These are phyloP conservation scores for Lithophane leautieri DNA, from an alignment of 2,888 invertebrate species.

Conservation along the genomic window DNA sequence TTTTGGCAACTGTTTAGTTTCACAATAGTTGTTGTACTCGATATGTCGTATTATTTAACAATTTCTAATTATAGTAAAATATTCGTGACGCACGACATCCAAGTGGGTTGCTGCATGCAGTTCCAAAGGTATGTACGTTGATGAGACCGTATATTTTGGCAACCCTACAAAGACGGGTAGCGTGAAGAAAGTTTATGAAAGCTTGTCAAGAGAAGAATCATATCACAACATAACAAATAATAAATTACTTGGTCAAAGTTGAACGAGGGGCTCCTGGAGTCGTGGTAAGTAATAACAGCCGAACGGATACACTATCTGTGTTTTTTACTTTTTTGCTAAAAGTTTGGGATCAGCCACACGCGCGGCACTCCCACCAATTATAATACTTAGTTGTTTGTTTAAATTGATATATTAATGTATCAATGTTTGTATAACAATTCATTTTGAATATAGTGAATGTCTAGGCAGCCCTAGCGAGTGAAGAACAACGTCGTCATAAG, in stretches of 20 bases:
- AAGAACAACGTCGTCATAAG: slow-evolving; percentile 59
- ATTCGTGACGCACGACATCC: neutral
- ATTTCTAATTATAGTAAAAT: neutral
- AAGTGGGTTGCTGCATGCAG: neutral
- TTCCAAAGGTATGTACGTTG: neutral
- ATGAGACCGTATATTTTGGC: neutral
- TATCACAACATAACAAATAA: neutral
- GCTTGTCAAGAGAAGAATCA: too few relatives aligned
- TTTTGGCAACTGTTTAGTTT: neutral
- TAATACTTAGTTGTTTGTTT: neutral
- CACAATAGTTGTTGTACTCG: neutral
- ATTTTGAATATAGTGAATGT: neutral
- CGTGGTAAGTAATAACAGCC: too few relatives aligned
- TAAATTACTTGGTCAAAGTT: neutral
- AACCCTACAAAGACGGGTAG: neutral
- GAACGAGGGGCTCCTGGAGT: too few relatives aligned
- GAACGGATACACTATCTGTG: neutral
- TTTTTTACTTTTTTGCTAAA: neutral
- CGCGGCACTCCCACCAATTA: neutral
- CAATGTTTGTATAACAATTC: neutral
- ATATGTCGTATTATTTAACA: neutral
- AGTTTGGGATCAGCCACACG: neutral
- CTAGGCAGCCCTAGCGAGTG: slow-evolving; percentile 51
- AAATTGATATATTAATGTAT: too few relatives aligned
- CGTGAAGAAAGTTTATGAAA: neutral